Evolutionary conservation across 1,140 invertebrate species (phyloP).

Genomic region (Drosophila triauraria): DNA sequence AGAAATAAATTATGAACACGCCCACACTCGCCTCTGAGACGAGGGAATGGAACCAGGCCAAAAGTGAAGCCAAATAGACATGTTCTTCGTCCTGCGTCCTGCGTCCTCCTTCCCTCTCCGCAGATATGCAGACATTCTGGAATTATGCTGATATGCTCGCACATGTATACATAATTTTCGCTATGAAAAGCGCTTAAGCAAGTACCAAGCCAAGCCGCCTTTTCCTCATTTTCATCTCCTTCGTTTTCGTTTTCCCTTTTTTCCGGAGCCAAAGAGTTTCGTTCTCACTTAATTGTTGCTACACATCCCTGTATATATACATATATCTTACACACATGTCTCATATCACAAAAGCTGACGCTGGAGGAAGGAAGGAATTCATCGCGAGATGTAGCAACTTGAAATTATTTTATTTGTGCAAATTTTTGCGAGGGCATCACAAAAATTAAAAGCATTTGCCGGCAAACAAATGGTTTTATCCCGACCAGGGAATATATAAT

Average conservation of each 20-base stretch:
- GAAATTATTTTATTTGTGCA: conserved; percentile 60
- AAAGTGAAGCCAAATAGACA: conserved; percentile 66
- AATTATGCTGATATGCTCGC: conserved; percentile 57
- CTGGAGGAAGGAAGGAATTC: conserved; percentile 29
- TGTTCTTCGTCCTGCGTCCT: conserved; percentile 45
- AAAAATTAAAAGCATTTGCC: conserved; percentile 34
- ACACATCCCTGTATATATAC: background rate
- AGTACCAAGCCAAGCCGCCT: conserved; percentile 57
- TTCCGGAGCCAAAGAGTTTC: conserved; percentile 35
- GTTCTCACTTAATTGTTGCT: conserved; percentile 68
- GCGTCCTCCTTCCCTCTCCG: conserved; percentile 6
- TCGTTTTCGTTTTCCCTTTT: conserved; percentile 5
- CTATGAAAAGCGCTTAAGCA: conserved; percentile 61
- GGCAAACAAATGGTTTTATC: conserved; percentile 16
- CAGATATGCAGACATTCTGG: conserved; percentile 30
- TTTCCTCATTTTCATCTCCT: conserved; percentile 41
- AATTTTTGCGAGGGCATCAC: conserved; percentile 31
- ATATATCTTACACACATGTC: background rate
- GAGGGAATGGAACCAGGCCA: conserved; percentile 31
- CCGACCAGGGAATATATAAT: background rate
- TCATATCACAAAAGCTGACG: conserved; percentile 55
- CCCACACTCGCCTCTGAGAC: conserved; percentile 15
- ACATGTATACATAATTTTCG: conserved; percentile 56
- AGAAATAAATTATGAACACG: conserved; percentile 66
- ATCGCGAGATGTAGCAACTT: conserved; percentile 62